Evolutionary conservation across 1,140 invertebrate species (phyloP).

Genomic region (Eueides isabella): DNA sequence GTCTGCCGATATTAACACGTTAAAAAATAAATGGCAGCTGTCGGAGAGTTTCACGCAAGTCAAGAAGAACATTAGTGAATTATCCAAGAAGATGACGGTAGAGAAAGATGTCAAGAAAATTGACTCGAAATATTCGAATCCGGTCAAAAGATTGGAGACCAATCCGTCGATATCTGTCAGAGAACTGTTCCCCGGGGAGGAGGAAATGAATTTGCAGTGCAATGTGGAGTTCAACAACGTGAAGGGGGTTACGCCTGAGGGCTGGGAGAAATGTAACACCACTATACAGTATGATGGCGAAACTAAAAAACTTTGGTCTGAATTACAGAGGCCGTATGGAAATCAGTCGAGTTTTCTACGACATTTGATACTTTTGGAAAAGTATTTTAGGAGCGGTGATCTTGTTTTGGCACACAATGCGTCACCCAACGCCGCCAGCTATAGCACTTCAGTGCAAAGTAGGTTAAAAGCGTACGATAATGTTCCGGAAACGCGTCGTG

Average conservation of each 20-base stretch:
- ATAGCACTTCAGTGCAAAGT: constrained; percentile 90
- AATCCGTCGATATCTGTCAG: constrained; percentile 91
- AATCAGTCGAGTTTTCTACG: constrained; percentile 92
- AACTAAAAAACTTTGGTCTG: constrained; percentile 90
- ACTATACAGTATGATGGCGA: constrained; percentile 91
- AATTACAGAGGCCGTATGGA: constrained; percentile 91
- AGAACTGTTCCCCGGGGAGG: constrained; percentile 90
- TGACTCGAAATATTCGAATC: constrained; percentile 74
- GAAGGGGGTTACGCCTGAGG: constrained; percentile 87
- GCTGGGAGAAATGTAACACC: constrained; percentile 90
- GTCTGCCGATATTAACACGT: constrained; percentile 70
- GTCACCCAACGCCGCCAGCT: constrained; percentile 88
- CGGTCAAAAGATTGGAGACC: constrained; percentile 84
- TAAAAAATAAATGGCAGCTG: constrained; percentile 80
- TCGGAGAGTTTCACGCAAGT: constrained; percentile 79
- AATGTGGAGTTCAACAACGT: constrained; percentile 87
- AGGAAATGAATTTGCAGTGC: constrained; percentile 89
- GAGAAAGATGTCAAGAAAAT: constrained; percentile 71
- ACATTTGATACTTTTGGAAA: constrained; percentile 90
- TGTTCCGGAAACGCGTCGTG: constrained; percentile 60
- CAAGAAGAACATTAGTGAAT: constrained; percentile 76
- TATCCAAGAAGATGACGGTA: constrained; percentile 70
- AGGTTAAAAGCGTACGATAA: constrained; percentile 89
- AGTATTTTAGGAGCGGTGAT: constrained; percentile 90
- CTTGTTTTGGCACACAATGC: constrained; percentile 88